A percentile compares a stretch with the other conserved stretches of the same genome.
phyloP scores from a whole-genome alignment of 2,888 invertebrate species.

The Isotomurus palustris region DNA sequence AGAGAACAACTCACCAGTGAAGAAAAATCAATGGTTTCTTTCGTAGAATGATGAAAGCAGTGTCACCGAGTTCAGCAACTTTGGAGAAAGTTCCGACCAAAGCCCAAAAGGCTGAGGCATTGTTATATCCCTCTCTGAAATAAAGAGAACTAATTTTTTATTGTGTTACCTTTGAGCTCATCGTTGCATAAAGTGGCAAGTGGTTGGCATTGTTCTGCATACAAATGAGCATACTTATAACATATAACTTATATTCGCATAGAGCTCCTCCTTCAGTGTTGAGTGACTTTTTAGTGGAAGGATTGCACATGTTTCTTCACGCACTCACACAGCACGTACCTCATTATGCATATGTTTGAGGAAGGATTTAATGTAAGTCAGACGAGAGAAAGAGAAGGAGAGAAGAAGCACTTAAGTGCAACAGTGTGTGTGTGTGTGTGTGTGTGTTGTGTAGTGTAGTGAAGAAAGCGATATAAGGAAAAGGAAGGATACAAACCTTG shows the following conservation, averaged over 20 bases:
- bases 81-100: constrained; percentile 96
- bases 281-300: too few species aligned
- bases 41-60: constrained; percentile 85
- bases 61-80: constrained; percentile 91
- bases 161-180: too few species aligned
- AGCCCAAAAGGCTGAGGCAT: constrained; percentile 90
- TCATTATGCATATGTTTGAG: too few species aligned
- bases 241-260: too few species aligned
- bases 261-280: too few species aligned
- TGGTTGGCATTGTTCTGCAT: too few species aligned
- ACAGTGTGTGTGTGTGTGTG: background rate
- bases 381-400: background rate
- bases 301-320: too few species aligned
- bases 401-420: background rate
- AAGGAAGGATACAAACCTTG: constrained; percentile 58
- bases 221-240: too few species aligned
- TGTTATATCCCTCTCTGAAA: constrained; percentile 76
- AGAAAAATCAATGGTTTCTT: constrained; percentile 91
- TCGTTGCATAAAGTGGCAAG: too few species aligned
- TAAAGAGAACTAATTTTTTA: too few species aligned
- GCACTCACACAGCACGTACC: too few species aligned
- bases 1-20: constrained; percentile 65
- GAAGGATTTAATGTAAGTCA: background rate
- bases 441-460: background rate
- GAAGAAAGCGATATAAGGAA: background rate